Evolutionary conservation across 2,113 vertebrate species (phyloP).

Genomic region (Triplophysa dalaica): DNA sequence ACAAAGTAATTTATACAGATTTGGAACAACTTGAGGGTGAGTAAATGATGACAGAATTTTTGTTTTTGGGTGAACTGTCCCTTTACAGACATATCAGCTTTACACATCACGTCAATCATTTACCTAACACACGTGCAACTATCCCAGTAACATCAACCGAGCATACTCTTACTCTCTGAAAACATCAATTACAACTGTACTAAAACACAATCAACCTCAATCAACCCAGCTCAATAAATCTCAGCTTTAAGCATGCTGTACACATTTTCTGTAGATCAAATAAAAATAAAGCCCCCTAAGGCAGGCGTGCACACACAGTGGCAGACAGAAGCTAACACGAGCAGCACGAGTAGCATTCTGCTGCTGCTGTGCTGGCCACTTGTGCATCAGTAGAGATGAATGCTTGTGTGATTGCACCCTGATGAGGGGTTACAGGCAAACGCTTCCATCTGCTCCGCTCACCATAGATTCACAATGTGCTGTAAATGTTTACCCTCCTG

Average conservation of each 20-base stretch:
- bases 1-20: too few relatives aligned
- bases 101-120: neutral
- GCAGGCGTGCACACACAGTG: neutral
- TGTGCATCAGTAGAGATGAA: conserved; percentile 12
- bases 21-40: too few relatives aligned
- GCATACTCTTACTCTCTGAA: neutral
- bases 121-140: neutral
- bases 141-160: neutral
- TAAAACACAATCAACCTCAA: neutral
- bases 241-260: neutral
- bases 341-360: neutral
- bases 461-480: conserved; percentile 1
- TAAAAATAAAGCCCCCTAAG: neutral
- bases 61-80: too few relatives aligned
- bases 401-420: neutral
- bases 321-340: conserved; percentile 15
- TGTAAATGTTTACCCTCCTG: conserved; percentile 7
- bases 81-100: too few relatives aligned
- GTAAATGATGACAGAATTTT: too few relatives aligned
- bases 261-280: neutral
- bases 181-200: neutral
- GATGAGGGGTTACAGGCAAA: neutral
- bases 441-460: conserved; percentile 29
- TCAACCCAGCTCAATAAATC: neutral
- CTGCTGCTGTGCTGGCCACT: neutral